Conservation (phyloP, 2,113 vertebrate genomes). For the Perca schrenkii region DNA sequence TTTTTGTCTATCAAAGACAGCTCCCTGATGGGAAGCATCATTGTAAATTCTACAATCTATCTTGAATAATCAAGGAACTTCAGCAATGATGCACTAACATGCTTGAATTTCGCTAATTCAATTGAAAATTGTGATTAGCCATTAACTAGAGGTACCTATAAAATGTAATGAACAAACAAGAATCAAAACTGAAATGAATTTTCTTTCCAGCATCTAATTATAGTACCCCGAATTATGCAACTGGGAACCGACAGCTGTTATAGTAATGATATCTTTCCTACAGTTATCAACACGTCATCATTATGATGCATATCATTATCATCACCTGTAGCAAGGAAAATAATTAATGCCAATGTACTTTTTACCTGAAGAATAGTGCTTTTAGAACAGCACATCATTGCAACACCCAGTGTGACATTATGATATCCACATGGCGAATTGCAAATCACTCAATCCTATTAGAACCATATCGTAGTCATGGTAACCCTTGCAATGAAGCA, state of each 20-base stretch:
- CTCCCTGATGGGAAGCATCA: not conserved
- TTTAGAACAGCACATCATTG: conserved; percentile 15
- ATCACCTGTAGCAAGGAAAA: not conserved
- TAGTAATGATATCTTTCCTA: conserved; percentile 50
- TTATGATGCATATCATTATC: conserved; percentile 15
- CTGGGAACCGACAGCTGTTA: conserved; percentile 63
- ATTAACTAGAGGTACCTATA: conserved; percentile 27
- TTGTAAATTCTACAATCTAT: not conserved
- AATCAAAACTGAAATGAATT: conserved; percentile 40
- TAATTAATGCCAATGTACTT: not conserved
- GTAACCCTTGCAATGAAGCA: conserved; percentile 57
- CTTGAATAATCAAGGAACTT: conserved; percentile 1
- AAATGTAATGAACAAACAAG: conserved; percentile 38
- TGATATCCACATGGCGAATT: conserved; percentile 45
- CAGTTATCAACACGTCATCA: conserved; percentile 51
- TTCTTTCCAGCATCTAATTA: conserved; percentile 57
- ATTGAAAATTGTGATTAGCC: conserved; percentile 26
- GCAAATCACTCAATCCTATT: conserved; percentile 71
- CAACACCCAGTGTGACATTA: conserved; percentile 21
- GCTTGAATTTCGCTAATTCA: conserved; percentile 4
- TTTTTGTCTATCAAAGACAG: not conserved
- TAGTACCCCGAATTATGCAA: conserved; percentile 47
- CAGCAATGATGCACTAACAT: not conserved
- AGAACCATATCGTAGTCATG: conserved; percentile 56
- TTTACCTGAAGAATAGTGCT: conserved; percentile 16